Evolutionary conservation across 92 coral and sea anemone genomes (phyloP).

Genomic region (Umimayanthus kanabou): DNA sequence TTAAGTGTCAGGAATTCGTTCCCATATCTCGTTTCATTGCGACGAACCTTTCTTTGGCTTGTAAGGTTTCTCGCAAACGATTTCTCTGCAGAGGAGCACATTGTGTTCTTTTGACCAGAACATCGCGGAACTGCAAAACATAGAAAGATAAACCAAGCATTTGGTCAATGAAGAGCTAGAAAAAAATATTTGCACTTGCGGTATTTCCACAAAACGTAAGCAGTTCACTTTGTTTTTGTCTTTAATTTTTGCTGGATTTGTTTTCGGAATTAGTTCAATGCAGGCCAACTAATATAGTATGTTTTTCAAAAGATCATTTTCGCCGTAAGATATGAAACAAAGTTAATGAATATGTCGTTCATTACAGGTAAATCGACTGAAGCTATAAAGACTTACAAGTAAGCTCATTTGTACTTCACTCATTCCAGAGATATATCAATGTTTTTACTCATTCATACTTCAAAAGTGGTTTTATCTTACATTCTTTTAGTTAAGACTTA

Average conservation of each 20-base stretch:
- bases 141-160: not conserved
- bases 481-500: not conserved
- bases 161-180: not conserved
- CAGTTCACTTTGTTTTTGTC: not conserved
- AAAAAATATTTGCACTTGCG: not conserved
- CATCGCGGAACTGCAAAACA: conserved; percentile 17
- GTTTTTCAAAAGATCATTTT: conserved; percentile 10
- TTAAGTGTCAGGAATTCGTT: not conserved
- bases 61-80: conserved; percentile 2
- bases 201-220: not conserved
- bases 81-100: conserved; percentile 1
- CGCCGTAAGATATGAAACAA: not conserved
- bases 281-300: not conserved
- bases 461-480: not conserved
- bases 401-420: not conserved
- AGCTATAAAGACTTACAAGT: not conserved
- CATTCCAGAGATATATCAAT: not conserved
- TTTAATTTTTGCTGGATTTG: not conserved
- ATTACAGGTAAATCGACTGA: not conserved
- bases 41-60: not conserved
- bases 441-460: not conserved
- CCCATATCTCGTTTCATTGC: conserved; percentile 1
- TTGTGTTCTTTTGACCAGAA: conserved; percentile 13
- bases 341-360: conserved; percentile 1
- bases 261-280: not conserved